Evolutionary conservation across 2,888 invertebrate species (phyloP).

Genomic region (Rhyacophila evoluta): DNA sequence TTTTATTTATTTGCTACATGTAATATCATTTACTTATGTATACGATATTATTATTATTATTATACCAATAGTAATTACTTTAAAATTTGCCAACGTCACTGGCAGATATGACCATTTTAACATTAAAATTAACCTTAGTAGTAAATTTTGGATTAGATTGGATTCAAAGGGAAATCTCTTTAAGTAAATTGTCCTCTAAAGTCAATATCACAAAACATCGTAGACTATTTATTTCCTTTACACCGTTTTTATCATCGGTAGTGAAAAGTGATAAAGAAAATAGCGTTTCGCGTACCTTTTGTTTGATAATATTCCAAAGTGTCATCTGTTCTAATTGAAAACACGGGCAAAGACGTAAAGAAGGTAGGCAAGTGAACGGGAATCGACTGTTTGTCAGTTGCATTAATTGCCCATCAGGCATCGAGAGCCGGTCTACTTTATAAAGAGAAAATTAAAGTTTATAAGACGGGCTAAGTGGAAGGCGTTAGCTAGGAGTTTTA

Average conservation of each 20-base stretch:
- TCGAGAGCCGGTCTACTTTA: constrained; percentile 26
- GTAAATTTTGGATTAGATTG: background rate
- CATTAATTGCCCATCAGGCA: constrained; percentile 34
- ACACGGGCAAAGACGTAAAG: background rate
- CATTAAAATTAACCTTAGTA: background rate
- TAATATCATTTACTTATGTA: background rate
- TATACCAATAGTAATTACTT: background rate
- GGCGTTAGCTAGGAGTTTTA: constrained; percentile 33
- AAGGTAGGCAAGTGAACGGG: background rate
- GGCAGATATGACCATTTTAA: background rate
- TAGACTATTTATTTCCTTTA: background rate
- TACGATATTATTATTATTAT: background rate
- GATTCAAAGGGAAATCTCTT: background rate
- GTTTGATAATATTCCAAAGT: constrained; percentile 4
- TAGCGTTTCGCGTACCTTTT: background rate
- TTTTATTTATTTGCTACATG: too few species aligned
- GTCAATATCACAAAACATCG: background rate
- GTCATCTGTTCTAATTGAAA: constrained; percentile 24
- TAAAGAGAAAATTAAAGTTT: constrained; percentile 31
- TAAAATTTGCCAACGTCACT: background rate
- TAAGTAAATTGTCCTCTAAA: background rate
- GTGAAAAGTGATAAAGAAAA: background rate
- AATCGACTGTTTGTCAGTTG: constrained; percentile 33
- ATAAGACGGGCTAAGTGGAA: constrained; percentile 19
- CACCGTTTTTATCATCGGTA: background rate